Evolutionary conservation across 2,113 vertebrate species (phyloP).

Genomic region (Esox niger): DNA sequence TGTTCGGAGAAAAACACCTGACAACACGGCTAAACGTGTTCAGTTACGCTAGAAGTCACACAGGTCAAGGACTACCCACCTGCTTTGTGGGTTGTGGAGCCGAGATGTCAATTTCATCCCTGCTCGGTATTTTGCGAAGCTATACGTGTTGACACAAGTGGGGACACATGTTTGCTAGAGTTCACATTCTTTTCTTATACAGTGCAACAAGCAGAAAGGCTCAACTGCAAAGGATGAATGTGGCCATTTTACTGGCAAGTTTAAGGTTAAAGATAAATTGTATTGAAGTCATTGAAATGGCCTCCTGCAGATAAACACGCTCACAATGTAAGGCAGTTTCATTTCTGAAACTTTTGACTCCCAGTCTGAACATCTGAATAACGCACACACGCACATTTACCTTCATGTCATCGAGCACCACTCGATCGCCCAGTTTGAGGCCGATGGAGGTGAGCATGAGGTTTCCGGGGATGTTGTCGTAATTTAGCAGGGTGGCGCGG

Average conservation of each 20-base stretch:
- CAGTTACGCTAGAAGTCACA: neutral
- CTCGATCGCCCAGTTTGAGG: conserved; percentile 82
- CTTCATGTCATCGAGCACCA: conserved; percentile 85
- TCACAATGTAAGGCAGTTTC: neutral
- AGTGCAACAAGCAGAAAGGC: neutral
- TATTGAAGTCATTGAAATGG: neutral
- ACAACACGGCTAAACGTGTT: neutral
- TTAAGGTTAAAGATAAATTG: neutral
- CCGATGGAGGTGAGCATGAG: conserved; percentile 86
- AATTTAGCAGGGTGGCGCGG: conserved; percentile 85
- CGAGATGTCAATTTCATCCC: conserved; percentile 27
- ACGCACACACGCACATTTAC: conserved; percentile 48
- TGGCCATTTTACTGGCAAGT: neutral
- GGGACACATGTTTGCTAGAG: conserved; percentile 19
- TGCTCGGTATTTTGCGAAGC: conserved; percentile 18
- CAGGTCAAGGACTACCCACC: conserved; percentile 19
- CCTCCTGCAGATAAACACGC: neutral
- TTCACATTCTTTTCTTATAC: conserved; percentile 3
- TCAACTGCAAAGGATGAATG: neutral
- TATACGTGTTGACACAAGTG: conserved; percentile 23
- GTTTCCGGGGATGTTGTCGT: conserved; percentile 91
- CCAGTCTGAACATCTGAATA: neutral
- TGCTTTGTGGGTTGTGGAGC: conserved; percentile 9
- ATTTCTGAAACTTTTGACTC: neutral
- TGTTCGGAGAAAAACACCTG: no score